phyloP scores from a whole-genome alignment of 2,113 vertebrate species.

The Campylomormyrus tamandua region DNA sequence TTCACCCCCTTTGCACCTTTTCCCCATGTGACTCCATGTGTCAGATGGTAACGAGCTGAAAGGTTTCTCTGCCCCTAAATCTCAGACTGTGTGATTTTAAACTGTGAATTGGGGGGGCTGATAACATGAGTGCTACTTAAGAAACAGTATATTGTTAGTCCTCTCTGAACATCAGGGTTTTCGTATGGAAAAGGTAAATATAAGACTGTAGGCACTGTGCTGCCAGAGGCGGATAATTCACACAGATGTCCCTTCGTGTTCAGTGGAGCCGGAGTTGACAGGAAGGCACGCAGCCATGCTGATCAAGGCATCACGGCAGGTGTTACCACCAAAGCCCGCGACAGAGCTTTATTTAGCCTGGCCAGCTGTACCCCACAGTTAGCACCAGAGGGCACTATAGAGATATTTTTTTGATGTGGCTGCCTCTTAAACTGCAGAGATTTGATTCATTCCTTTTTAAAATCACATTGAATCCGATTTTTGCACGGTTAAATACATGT shows the following conservation, averaged over 20 bases:
- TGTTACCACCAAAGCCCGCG: not conserved
- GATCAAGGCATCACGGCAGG: not conserved
- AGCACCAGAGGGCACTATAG: conserved; percentile 20
- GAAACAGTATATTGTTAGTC: not conserved
- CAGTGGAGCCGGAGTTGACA: not conserved
- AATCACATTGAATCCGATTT: not conserved
- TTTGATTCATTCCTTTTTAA: not conserved
- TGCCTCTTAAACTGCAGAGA: not conserved
- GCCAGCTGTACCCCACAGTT: not conserved
- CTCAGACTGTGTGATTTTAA: not conserved
- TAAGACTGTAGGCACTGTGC: not conserved
- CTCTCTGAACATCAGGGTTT: not conserved
- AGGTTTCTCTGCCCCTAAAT: not conserved
- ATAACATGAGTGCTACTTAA: not conserved
- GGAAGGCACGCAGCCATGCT: not conserved
- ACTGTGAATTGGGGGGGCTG: not conserved
- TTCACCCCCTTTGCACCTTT: not conserved
- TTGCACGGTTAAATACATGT: not conserved
- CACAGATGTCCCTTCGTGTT: not conserved
- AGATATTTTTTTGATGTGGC: not conserved
- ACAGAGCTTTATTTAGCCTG: not conserved
- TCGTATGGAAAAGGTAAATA: not conserved
- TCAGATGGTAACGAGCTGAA: not conserved
- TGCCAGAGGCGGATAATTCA: not conserved
- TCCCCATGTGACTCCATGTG: not conserved